Conservation (phyloP, 2,888 invertebrate species). For the Idaea straminata region DNA sequence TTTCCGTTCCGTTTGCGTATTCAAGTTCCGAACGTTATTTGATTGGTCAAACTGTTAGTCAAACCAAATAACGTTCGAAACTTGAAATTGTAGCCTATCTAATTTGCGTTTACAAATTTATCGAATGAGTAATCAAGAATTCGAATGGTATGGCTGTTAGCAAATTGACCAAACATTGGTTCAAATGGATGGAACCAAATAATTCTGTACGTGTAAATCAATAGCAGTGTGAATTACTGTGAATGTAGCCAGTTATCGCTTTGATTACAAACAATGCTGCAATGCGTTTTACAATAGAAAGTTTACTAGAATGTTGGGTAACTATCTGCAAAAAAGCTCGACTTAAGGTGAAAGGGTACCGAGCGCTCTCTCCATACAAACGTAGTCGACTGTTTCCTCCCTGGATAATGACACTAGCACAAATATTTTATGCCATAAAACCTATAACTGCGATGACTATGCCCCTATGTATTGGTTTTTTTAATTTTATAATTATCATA, state of each 20-base stretch:
- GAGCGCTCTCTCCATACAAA: no score
- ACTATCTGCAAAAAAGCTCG: no score
- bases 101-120: conserved; percentile 8
- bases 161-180: conserved; percentile 18
- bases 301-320: no score
- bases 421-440: no score
- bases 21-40: neutral
- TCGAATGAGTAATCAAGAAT: conserved; percentile 19
- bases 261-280: neutral
- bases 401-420: no score
- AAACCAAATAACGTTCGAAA: neutral
- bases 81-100: neutral
- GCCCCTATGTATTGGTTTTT: no score
- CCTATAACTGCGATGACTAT: no score
- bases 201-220: conserved; percentile 20
- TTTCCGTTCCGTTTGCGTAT: no score
- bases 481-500: no score
- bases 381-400: no score
- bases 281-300: neutral
- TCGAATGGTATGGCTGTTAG: conserved; percentile 10
- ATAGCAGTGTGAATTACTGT: conserved; percentile 11
- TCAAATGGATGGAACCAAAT: conserved; percentile 15
- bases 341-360: no score
- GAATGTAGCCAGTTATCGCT: neutral
- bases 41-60: neutral